These are phyloP conservation scores for Drosophila quadrilineata DNA, from an alignment of 1,140 invertebrate genomes.

Conservation along the genomic window DNA sequence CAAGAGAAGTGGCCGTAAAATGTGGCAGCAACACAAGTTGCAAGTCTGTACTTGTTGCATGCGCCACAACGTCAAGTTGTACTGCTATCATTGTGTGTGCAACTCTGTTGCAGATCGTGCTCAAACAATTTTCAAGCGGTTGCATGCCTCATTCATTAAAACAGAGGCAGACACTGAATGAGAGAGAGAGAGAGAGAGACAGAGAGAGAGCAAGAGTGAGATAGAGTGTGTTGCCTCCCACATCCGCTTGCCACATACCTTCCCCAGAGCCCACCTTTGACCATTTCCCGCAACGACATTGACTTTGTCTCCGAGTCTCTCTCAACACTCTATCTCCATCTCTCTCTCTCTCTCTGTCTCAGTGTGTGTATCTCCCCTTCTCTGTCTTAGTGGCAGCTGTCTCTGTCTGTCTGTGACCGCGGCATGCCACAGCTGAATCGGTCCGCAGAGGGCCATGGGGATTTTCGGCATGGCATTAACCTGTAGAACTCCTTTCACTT, in stretches of 20 bases:
- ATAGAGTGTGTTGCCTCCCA: background rate
- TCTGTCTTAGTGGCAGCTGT: background rate
- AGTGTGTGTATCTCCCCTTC: background rate
- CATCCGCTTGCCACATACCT: no score
- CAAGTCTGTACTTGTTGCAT: background rate
- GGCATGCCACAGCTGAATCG: no score
- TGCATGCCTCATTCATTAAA: constrained; percentile 71
- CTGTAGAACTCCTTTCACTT: constrained; percentile 77
- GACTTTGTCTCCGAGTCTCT: no score
- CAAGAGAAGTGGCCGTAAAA: background rate
- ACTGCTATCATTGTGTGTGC: background rate
- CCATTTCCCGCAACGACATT: no score
- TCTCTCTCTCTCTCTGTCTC: background rate
- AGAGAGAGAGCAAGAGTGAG: background rate
- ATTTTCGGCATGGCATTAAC: constrained; percentile 54
- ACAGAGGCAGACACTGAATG: constrained; percentile 17
- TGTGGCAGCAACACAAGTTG: background rate
- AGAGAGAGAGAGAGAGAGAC: background rate
- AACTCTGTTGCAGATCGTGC: constrained; percentile 37
- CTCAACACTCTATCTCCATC: no score
- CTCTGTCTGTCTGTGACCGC: no score
- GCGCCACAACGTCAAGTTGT: background rate
- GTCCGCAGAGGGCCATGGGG: background rate
- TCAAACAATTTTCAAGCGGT: constrained; percentile 62
- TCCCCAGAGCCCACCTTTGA: background rate